These are phyloP conservation scores for Crematogaster levior DNA, from an alignment of 2,888 invertebrate genomes.

Conservation along the genomic window DNA sequence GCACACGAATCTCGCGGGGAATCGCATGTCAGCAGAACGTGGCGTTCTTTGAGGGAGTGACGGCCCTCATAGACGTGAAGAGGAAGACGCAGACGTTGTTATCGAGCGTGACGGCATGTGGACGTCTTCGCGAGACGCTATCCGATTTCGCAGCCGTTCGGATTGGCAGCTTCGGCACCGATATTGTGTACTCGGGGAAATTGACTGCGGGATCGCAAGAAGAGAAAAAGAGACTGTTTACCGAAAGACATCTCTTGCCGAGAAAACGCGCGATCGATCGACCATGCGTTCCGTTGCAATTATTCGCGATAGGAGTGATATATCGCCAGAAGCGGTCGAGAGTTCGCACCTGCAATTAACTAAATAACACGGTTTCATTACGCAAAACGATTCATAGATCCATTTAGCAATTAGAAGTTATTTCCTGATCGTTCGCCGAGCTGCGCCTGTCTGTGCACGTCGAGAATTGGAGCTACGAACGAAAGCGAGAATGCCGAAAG, in stretches of 20 bases:
- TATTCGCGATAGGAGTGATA: constrained; percentile 27
- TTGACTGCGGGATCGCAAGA: constrained; percentile 43
- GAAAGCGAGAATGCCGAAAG: background rate
- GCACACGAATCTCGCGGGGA: background rate
- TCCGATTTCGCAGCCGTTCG: constrained; percentile 46
- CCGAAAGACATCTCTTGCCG: background rate
- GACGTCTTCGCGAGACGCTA: constrained; percentile 36
- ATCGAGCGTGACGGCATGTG: constrained; percentile 41
- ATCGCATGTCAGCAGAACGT: constrained; percentile 22
- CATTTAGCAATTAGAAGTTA: constrained; percentile 21
- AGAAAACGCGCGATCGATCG: constrained; percentile 31
- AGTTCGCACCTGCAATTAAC: constrained; percentile 29
- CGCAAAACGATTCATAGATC: constrained; percentile 9
- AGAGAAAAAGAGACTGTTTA: constrained; percentile 7
- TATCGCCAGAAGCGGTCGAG: background rate
- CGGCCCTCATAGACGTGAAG: background rate
- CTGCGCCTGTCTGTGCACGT: background rate
- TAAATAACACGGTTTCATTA: constrained; percentile 19
- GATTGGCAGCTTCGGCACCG: constrained; percentile 52
- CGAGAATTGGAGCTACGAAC: background rate
- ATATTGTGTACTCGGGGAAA: constrained; percentile 53
- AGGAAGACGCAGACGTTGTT: constrained; percentile 39
- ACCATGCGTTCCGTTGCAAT: constrained; percentile 32
- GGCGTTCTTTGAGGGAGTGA: constrained; percentile 1
- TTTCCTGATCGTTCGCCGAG: background rate